A percentile compares a stretch with the other conserved stretches of the same genome.
phyloP scores from a whole-genome alignment of 1,140 invertebrate species.

The Heliothis virescens region DNA sequence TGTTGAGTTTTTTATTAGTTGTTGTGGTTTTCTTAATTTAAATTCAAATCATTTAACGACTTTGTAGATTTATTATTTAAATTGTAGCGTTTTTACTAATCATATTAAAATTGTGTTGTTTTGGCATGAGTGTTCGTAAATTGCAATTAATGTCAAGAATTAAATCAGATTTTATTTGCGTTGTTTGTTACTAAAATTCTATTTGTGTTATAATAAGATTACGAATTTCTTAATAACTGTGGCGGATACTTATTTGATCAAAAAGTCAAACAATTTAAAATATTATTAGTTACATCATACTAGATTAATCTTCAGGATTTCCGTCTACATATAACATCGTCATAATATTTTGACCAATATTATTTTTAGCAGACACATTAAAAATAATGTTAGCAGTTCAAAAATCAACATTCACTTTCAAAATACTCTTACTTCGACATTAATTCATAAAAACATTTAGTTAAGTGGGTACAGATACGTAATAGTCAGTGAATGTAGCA shows the following conservation, averaged over 20 bases:
- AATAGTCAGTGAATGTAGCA: not conserved
- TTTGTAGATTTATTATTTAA: constrained; percentile 16
- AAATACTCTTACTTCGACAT: constrained; percentile 2
- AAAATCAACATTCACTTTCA: not conserved
- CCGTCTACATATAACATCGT: no score
- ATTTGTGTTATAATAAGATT: not conserved
- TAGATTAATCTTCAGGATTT: no score
- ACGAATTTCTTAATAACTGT: no score
- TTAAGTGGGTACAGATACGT: not conserved
- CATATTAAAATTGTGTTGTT: constrained; percentile 19
- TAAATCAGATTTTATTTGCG: not conserved
- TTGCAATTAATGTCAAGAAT: not conserved
- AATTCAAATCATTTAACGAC: constrained; percentile 19
- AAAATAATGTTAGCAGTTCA: not conserved
- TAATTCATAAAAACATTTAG: not conserved
- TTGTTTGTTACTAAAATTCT: constrained; percentile 10
- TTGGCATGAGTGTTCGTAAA: constrained; percentile 2
- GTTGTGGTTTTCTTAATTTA: constrained; percentile 3
- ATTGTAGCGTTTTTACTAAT: constrained; percentile 30
- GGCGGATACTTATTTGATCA: no score
- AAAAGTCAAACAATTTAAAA: no score
- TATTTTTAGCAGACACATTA: not conserved
- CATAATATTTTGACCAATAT: not conserved
- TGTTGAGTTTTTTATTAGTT: not conserved
- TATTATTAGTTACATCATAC: no score